Conservation (phyloP, 2,888 invertebrate genomes). For the Hydrotaea cyrtoneurina region DNA sequence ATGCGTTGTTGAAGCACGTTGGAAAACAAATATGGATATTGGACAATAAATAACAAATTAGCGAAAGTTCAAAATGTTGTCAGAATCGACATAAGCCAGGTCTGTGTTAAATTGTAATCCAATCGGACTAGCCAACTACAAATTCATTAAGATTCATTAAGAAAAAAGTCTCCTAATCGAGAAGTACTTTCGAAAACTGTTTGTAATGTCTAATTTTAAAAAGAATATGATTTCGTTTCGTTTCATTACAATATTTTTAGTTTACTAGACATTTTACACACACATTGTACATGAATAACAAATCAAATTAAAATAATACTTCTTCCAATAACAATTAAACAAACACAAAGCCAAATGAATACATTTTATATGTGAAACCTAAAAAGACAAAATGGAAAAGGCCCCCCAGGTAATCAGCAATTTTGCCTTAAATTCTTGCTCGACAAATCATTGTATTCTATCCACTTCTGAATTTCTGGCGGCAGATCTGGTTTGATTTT, state of each 20-base stretch:
- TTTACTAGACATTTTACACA: conserved; percentile 11
- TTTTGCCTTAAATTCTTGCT: conserved; percentile 84
- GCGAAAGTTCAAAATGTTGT: too few relatives aligned
- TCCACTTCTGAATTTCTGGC: conserved; percentile 86
- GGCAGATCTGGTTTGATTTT: conserved; percentile 84
- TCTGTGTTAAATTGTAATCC: too few relatives aligned
- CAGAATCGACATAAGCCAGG: too few relatives aligned
- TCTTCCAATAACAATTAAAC: neutral
- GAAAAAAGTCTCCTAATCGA: too few relatives aligned
- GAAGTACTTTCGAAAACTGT: too few relatives aligned
- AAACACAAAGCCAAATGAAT: neutral
- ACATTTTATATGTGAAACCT: conserved; percentile 9
- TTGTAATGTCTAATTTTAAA: too few relatives aligned
- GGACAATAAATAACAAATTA: too few relatives aligned
- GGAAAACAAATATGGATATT: too few relatives aligned
- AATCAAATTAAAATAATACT: conserved; percentile 12
- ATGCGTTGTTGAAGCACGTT: too few relatives aligned
- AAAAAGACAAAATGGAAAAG: too few relatives aligned
- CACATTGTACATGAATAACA: conserved; percentile 25
- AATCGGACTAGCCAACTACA: too few relatives aligned
- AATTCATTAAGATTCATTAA: too few relatives aligned
- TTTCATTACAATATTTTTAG: neutral
- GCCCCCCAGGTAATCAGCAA: conserved; percentile 65
- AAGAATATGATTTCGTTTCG: neutral
- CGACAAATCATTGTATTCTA: conserved; percentile 87